Evolutionary conservation across 2,888 invertebrate species (phyloP).

Genomic region (Loripinus fragilis): DNA sequence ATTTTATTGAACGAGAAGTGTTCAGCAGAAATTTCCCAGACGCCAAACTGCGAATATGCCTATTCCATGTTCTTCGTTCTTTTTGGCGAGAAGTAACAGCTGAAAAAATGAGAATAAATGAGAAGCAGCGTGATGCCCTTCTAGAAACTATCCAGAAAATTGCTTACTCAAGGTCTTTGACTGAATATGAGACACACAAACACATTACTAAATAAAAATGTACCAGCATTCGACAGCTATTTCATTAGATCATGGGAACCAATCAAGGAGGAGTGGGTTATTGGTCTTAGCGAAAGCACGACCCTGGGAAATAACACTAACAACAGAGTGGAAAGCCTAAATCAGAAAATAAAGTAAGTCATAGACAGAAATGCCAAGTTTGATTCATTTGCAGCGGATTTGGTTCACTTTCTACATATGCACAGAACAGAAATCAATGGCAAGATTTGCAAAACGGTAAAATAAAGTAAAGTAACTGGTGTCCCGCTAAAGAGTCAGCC

Average conservation of each 20-base stretch:
- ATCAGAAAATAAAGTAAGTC: neutral
- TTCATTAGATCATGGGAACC: neutral
- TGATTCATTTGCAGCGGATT: constrained; percentile 2
- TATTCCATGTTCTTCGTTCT: neutral
- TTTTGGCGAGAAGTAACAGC: constrained; percentile 7
- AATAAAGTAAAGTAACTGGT: too few species aligned
- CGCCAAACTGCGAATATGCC: neutral
- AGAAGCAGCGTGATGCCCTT: neutral
- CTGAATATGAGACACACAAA: neutral
- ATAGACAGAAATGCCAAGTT: constrained; percentile 10
- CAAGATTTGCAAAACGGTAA: neutral
- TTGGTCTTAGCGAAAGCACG: neutral
- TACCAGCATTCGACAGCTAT: neutral
- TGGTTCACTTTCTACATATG: constrained; percentile 8
- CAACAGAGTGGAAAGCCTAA: constrained; percentile 2
- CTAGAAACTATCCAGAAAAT: constrained; percentile 2
- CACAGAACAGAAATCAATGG: constrained; percentile 16
- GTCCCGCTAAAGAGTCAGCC: too few species aligned
- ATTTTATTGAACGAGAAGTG: constrained; percentile 27
- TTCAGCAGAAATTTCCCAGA: neutral
- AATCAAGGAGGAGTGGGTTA: neutral
- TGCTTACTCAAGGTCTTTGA: neutral
- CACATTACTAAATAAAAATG: neutral
- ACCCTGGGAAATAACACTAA: neutral
- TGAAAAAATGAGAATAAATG: neutral